Conservation (phyloP, 2,797 vertebrate species). For the Periparus ater region DNA sequence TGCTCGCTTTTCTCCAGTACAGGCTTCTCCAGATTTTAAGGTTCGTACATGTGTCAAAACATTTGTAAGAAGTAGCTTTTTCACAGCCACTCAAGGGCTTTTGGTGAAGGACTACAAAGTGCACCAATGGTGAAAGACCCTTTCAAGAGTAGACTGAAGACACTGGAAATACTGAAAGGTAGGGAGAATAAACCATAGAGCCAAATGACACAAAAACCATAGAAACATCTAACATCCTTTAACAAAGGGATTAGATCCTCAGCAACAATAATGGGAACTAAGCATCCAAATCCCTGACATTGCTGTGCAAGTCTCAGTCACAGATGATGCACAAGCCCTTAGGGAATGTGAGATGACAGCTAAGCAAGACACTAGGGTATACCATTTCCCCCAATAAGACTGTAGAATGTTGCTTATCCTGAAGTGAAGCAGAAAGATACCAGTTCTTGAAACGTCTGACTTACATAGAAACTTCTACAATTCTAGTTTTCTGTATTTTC, state of each 20-base stretch:
- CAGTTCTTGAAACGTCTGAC: neutral
- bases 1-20: neutral
- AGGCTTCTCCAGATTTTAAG: neutral
- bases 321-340: neutral
- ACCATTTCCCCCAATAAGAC: neutral
- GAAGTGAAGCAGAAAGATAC: neutral
- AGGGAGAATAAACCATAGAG: neutral
- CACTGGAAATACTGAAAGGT: neutral
- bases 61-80: neutral
- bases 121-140: neutral
- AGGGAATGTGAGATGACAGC: neutral
- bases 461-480: neutral
- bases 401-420: neutral
- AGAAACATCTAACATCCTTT: neutral
- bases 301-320: neutral
- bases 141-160: neutral
- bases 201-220: neutral
- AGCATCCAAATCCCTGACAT: neutral
- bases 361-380: neutral
- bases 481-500: neutral
- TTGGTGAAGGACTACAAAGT: neutral
- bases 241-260: neutral
- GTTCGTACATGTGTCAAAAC: rapidly evolving
- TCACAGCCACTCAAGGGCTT: neutral
- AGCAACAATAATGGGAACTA: neutral